Percentiles rank a stretch among this genome's conserved stretches.
Evolutionary conservation across 2,797 vertebrate species (phyloP).

Genomic region (Jordanella pulchra): DNA sequence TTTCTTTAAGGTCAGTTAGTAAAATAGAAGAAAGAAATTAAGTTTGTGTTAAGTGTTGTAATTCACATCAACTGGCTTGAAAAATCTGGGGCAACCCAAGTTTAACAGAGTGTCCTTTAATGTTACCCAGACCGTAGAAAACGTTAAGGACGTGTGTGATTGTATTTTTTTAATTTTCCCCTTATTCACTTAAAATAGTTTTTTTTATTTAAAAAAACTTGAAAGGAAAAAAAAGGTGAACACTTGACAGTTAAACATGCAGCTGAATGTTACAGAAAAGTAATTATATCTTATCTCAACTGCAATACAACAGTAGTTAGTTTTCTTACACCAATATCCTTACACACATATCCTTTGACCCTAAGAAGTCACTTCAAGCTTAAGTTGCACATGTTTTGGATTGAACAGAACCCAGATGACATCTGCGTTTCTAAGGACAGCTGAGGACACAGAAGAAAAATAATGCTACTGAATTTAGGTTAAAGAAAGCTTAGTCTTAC

Average conservation of each 20-base stretch:
- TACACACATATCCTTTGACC: not conserved
- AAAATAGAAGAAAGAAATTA: slow-evolving; percentile 14
- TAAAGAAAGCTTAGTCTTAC: not conserved
- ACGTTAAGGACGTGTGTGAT: not conserved
- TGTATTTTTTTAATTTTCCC: no score
- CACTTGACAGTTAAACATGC: not conserved
- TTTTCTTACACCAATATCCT: not conserved
- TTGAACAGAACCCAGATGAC: not conserved
- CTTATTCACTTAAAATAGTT: not conserved
- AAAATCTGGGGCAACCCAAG: slow-evolving; percentile 9
- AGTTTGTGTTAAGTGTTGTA: not conserved
- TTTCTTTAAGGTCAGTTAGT: not conserved
- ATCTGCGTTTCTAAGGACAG: not conserved
- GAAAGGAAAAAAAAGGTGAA: not conserved
- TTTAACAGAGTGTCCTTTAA: not conserved
- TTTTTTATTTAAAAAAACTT: not conserved
- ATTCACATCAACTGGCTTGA: slow-evolving; percentile 6
- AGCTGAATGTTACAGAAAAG: not conserved
- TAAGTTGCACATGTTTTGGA: not conserved
- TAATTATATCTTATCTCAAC: not conserved
- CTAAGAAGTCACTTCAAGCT: not conserved
- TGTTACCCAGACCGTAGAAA: not conserved
- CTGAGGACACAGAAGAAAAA: not conserved
- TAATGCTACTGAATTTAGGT: not conserved
- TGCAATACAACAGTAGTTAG: not conserved